A percentile compares a stretch with the other conserved stretches of the same genome.
Evolutionary conservation across 2,888 invertebrate genomes (phyloP).

Genomic region (Latrodectus elegans): DNA sequence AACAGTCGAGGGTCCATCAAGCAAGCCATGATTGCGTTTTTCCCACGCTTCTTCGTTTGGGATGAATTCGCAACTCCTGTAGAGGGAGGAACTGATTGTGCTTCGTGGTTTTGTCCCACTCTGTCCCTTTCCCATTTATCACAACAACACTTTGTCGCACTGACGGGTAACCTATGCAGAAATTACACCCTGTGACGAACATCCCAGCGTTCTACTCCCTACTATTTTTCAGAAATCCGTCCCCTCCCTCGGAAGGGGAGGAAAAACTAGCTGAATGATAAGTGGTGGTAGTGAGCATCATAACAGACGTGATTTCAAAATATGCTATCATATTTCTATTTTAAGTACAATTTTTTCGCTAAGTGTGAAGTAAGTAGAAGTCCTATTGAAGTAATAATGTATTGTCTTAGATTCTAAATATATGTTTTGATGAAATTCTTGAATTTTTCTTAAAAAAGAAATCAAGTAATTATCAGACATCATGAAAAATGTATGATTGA

Average conservation of each 20-base stretch:
- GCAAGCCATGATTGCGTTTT: slow-evolving; percentile 53
- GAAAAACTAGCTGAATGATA: not conserved
- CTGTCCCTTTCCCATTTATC: slow-evolving; percentile 64
- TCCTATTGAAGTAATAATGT: no score
- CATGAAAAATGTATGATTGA: no score
- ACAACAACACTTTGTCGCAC: slow-evolving; percentile 53
- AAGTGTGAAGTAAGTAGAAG: no score
- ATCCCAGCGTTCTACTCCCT: not conserved
- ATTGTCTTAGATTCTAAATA: no score
- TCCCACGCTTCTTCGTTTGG: slow-evolving; percentile 31
- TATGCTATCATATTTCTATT: no score
- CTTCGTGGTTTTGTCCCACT: slow-evolving; percentile 50
- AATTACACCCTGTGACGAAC: slow-evolving; percentile 21
- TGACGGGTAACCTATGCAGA: slow-evolving; percentile 62
- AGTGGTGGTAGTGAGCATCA: not conserved
- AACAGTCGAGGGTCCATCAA: not conserved
- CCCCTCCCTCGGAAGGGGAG: not conserved
- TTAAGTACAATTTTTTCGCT: no score
- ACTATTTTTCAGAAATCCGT: not conserved
- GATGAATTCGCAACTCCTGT: not conserved
- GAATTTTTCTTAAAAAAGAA: no score
- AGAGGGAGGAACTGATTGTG: not conserved
- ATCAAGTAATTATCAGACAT: no score
- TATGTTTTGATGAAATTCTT: no score
- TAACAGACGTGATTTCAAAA: no score